phyloP scores from a whole-genome alignment of 2,113 vertebrate genomes.

The Tilapia sparmanii region DNA sequence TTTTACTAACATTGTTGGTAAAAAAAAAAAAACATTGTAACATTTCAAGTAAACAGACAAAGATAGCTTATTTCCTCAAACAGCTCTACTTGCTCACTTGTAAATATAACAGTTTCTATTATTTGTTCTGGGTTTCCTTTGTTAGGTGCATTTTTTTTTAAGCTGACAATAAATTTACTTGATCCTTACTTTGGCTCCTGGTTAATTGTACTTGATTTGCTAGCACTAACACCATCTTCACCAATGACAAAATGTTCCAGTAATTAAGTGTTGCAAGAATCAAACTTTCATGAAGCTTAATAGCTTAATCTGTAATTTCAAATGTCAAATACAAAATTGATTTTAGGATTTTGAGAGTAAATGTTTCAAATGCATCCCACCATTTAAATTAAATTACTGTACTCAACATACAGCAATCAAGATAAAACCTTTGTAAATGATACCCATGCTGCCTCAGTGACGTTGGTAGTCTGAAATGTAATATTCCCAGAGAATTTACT shows the following conservation, averaged over 20 bases:
- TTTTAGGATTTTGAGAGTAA: neutral
- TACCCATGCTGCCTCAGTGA: neutral
- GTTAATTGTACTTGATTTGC: neutral
- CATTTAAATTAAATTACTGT: neutral
- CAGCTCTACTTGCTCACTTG: conserved; percentile 10
- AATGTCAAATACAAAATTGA: neutral
- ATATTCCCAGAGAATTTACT: neutral
- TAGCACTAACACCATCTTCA: neutral
- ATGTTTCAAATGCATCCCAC: neutral
- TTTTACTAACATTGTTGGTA: neutral
- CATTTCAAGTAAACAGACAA: neutral
- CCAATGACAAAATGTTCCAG: neutral
- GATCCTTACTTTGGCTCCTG: neutral
- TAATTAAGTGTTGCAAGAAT: neutral
- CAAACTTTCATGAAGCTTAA: neutral
- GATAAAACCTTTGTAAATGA: neutral
- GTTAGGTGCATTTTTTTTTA: neutral
- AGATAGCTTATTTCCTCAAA: neutral
- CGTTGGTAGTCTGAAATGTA: neutral
- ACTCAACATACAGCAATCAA: neutral
- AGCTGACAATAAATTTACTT: conserved; percentile 43
- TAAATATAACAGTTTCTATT: conserved; percentile 5
- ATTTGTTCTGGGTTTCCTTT: neutral
- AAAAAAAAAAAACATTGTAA: neutral
- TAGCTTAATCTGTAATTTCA: neutral